These are phyloP conservation scores for Sesamia nonagrioides DNA, from an alignment of 1,140 invertebrate species.

Conservation along the genomic window DNA sequence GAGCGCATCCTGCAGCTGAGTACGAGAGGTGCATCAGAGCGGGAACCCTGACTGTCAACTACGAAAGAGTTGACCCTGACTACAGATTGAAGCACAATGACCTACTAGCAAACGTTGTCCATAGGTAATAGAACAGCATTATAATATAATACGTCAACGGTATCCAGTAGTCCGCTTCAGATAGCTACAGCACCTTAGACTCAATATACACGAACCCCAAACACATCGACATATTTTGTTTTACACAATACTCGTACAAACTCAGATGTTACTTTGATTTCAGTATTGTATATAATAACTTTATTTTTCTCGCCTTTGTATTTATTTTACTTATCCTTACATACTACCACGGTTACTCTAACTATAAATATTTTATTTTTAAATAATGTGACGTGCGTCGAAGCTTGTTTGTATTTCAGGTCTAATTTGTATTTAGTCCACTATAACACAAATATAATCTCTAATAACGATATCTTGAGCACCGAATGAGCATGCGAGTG, in stretches of 20 bases:
- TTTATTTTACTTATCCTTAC: slow-evolving; percentile 49
- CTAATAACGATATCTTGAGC: slow-evolving; percentile 61
- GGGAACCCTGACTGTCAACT: slow-evolving; percentile 98
- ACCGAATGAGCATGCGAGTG: slow-evolving; percentile 82
- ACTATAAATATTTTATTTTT: slow-evolving; percentile 40
- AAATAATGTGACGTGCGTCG: slow-evolving; percentile 53
- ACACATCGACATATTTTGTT: slow-evolving; percentile 30
- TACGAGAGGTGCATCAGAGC: slow-evolving; percentile 96
- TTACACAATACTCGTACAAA: slow-evolving; percentile 38
- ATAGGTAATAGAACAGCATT: slow-evolving; percentile 91
- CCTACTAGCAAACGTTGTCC: slow-evolving; percentile 97
- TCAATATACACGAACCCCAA: slow-evolving; percentile 20
- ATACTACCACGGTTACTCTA: slow-evolving; percentile 47
- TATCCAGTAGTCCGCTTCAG: slow-evolving; percentile 41
- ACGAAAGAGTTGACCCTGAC: slow-evolving; percentile 96
- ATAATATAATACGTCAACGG: not conserved
- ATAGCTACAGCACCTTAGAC: slow-evolving; percentile 47
- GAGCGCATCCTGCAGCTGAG: slow-evolving; percentile 96
- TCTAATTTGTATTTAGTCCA: slow-evolving; percentile 67
- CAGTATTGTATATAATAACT: slow-evolving; percentile 55
- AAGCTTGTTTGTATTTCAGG: slow-evolving; percentile 74
- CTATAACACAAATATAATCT: slow-evolving; percentile 61
- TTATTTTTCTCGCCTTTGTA: slow-evolving; percentile 54
- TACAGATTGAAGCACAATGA: slow-evolving; percentile 98
- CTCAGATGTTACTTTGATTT: slow-evolving; percentile 39